Base-by-base conservation (phyloP, 2,113 vertebrate species). In the Heptranchias perlo region DNA sequence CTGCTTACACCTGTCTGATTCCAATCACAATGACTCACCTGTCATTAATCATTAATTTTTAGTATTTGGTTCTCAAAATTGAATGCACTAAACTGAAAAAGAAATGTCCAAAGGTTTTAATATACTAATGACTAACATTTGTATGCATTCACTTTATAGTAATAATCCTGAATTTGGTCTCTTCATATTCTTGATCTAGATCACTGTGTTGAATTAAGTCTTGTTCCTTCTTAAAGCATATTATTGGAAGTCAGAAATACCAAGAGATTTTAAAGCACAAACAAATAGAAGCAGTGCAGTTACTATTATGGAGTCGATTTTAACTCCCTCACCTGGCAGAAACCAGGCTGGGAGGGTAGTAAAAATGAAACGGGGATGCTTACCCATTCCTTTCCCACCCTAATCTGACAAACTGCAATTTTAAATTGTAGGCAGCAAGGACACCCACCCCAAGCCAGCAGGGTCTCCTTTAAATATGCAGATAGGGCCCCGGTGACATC, bases 121-220 rank as follows among this genome's bases (percentile, higher is more conserved):
- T 18, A 18, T 2, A n/a, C 31, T 10, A 31, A 35, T 58, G 2
- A 35, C 52, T 61, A 16, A 61, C 2, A n/a, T 18, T 54, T 58
- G 52, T 18, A 31, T n/a, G 31, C 35, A 61, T 61, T 49, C 84
- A 61, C 10, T 28, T 58, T 58, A 35, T 62, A 39, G 58, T 93
- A 39, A 62, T 61, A 35, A 39, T 92, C 54, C 35, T 62, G 96
- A 97, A 97, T 96, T 97, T 97, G 96, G 97, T 97, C 97, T 97
- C 14, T 82, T 44, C 39, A 5, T 39, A 96, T 96, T 96, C 44
- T 96, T 97, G 96, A 96, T 94, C 97, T 44, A 97, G 97, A 96
- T 96, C 96, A 97, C 94, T 96, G 96, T 97, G 97, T 97, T 96
- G 96, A 96, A 92, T 97, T 96, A 97, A 97, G 97, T 96, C 97